Percentiles rank a stretch among this genome's conserved stretches.
phyloP scores from a whole-genome alignment of 2,888 invertebrate genomes.

The Chloroclysta siterata region DNA sequence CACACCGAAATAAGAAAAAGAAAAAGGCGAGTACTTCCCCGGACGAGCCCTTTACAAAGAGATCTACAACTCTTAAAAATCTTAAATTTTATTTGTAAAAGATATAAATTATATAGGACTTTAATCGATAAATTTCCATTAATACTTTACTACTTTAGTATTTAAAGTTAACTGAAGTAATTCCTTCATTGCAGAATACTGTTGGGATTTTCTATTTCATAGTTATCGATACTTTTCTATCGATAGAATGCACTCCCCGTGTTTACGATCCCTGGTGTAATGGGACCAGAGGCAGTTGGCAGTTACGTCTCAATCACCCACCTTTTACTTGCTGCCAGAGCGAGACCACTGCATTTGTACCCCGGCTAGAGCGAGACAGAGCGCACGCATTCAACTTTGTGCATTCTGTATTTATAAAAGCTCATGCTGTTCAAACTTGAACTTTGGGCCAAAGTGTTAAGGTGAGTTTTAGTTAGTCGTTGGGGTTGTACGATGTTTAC shows the following conservation, averaged over 20 bases:
- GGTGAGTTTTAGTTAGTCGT: slow-evolving; percentile 37
- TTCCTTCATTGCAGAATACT: background rate
- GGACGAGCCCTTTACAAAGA: no score
- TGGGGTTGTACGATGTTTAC: slow-evolving; percentile 54
- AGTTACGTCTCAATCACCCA: slow-evolving; percentile 83
- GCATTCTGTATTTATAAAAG: slow-evolving; percentile 64
- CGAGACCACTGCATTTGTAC: slow-evolving; percentile 46
- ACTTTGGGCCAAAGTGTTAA: slow-evolving; percentile 8
- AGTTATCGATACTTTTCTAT: slow-evolving; percentile 41
- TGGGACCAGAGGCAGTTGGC: slow-evolving; percentile 84
- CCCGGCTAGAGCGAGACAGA: slow-evolving; percentile 52
- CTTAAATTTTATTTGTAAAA: no score
- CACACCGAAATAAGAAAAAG: no score
- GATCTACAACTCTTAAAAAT: no score
- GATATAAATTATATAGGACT: no score
- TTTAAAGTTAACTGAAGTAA: no score
- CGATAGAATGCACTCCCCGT: slow-evolving; percentile 48
- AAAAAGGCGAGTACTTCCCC: no score
- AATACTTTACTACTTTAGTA: no score
- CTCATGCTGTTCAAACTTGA: slow-evolving; percentile 24
- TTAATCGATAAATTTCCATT: no score
- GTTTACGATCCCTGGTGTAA: slow-evolving; percentile 78
- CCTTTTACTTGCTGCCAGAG: slow-evolving; percentile 76
- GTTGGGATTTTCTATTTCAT: slow-evolving; percentile 23
- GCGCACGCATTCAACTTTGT: slow-evolving; percentile 69